phyloP scores from a whole-genome alignment of 2,797 vertebrate species.

The Ptychadena robeensis region DNA sequence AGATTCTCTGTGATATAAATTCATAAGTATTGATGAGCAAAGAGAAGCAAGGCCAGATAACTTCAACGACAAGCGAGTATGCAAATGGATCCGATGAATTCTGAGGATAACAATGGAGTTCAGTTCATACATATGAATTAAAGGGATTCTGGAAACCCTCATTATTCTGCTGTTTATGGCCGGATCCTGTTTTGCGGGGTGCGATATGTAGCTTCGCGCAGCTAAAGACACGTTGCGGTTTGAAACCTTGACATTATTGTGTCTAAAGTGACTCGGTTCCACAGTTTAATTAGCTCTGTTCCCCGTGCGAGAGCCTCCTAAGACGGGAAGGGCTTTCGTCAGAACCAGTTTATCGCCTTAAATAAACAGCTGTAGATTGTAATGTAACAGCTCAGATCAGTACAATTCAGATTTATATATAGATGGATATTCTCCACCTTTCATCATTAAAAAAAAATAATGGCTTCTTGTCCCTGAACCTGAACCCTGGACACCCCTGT shows the following conservation, averaged over 20 bases:
- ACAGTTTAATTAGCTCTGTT: constrained; percentile 71
- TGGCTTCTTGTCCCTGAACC: no score
- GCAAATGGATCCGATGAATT: constrained; percentile 21
- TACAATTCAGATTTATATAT: no score
- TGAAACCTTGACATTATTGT: constrained; percentile 69
- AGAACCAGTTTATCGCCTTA: neutral
- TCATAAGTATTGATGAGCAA: neutral
- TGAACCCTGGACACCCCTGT: no score
- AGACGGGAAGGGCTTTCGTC: constrained; percentile 59
- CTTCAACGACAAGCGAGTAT: neutral
- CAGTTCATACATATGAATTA: constrained; percentile 37
- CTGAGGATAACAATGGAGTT: constrained; percentile 13
- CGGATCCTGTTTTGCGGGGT: constrained; percentile 64
- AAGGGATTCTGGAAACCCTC: constrained; percentile 3
- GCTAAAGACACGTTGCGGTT: constrained; percentile 51
- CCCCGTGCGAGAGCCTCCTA: constrained; percentile 67
- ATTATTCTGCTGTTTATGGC: constrained; percentile 33
- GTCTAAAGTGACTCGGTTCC: constrained; percentile 68
- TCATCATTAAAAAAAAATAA: no score
- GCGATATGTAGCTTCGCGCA: constrained; percentile 52
- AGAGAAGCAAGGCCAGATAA: neutral
- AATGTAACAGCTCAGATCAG: no score
- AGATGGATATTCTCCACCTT: no score
- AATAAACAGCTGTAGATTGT: neutral
- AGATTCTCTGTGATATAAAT: neutral